These are phyloP conservation scores for Ethmia dodecea DNA, from an alignment of 2,888 invertebrate genomes.

Conservation along the genomic window DNA sequence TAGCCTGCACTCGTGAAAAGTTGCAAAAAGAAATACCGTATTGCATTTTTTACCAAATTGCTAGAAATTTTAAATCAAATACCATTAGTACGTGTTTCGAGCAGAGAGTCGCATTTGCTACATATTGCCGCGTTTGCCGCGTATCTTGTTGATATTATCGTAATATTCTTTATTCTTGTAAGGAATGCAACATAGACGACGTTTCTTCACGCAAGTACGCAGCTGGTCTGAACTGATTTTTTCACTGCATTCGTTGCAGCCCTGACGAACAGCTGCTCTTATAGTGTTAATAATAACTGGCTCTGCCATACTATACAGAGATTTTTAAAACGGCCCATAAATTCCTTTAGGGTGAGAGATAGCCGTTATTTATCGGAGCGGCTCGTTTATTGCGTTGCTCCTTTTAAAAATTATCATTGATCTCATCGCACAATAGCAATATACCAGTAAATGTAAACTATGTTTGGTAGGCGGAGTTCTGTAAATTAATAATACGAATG, in stretches of 20 bases:
- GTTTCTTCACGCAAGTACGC: constrained; percentile 28
- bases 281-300: constrained; percentile 28
- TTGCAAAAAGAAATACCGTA: no score
- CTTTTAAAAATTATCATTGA: no score
- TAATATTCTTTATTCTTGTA: constrained; percentile 13
- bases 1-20: no score
- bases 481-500: no score
- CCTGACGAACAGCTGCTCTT: constrained; percentile 52
- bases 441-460: no score
- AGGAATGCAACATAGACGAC: constrained; percentile 19
- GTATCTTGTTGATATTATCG: constrained; percentile 7
- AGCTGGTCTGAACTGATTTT: constrained; percentile 35
- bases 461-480: no score
- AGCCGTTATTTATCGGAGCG: constrained; percentile 32
- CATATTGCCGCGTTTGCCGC: no score
- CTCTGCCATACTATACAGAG: constrained; percentile 21
- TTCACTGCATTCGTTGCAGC: constrained; percentile 32
- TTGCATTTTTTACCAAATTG: no score
- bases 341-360: constrained; percentile 36
- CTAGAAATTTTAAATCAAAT: no score
- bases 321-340: constrained; percentile 35
- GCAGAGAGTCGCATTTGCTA: no score
- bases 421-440: no score
- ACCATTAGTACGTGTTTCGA: no score
- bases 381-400: constrained; percentile 19